phyloP scores from a whole-genome alignment of 2,888 invertebrate species.

The Trileptium ribeirensis region DNA sequence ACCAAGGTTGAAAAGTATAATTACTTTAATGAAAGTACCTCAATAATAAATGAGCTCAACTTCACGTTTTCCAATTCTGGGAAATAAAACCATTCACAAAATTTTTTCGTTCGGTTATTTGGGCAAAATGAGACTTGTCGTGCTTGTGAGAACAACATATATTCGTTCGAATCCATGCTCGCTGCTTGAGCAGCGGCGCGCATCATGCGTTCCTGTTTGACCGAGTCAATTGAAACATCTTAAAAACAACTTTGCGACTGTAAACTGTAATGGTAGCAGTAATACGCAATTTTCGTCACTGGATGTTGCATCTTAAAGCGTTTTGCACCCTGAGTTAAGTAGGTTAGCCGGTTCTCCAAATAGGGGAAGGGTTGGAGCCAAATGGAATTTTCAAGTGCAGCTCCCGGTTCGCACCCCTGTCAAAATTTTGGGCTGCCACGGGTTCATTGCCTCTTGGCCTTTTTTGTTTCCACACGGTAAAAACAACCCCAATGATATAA shows the following conservation, averaged over 20 bases:
- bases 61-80: not conserved
- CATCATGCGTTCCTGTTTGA: conserved; percentile 4
- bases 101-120: not conserved
- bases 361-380: too few species aligned
- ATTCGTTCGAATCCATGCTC: conserved; percentile 49
- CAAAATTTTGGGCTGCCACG: too few species aligned
- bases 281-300: not conserved
- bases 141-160: conserved; percentile 51
- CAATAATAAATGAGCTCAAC: not conserved
- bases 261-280: not conserved
- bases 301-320: too few species aligned
- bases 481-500: too few species aligned
- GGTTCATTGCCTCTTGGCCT: too few species aligned
- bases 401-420: too few species aligned
- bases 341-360: too few species aligned
- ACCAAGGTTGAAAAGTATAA: too few species aligned
- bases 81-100: conserved; percentile 16
- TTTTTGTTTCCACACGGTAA: too few species aligned
- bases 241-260: not conserved
- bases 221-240: not conserved
- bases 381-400: too few species aligned
- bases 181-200: conserved; percentile 37
- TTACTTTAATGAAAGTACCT: too few species aligned
- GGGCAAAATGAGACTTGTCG: conserved; percentile 47
- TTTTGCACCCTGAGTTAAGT: too few species aligned